phyloP scores from a whole-genome alignment of 53 echinoderm and acorn worm species.

The Apostichopus leukothele region DNA sequence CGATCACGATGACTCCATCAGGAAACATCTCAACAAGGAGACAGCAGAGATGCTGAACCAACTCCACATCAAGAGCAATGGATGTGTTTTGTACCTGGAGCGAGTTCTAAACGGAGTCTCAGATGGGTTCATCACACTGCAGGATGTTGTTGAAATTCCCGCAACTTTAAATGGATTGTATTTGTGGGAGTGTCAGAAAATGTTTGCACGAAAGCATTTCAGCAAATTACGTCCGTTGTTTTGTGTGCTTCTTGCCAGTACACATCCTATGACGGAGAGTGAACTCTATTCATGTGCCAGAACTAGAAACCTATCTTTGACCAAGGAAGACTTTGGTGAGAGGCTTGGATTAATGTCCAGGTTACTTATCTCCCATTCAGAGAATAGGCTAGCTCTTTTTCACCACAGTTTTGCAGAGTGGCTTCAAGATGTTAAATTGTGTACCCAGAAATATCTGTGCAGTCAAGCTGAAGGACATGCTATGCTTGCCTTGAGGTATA shows the following conservation, averaged over 20 bases:
- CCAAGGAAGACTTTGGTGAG: constrained; percentile 75
- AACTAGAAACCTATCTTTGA: constrained; percentile 85
- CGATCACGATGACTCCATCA: constrained; percentile 90
- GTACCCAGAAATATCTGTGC: constrained; percentile 96
- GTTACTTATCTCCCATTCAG: constrained; percentile 72
- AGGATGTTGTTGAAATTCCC: constrained; percentile 92
- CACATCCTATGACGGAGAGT: constrained; percentile 80
- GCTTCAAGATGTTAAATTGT: constrained; percentile 97
- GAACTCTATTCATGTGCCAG: constrained; percentile 90
- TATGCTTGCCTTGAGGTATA: constrained; percentile 93
- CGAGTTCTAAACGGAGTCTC: constrained; percentile 96
- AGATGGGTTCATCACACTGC: constrained; percentile 85
- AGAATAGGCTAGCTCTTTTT: constrained; percentile 77
- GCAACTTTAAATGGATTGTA: constrained; percentile 98
- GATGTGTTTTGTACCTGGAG: constrained; percentile 97
- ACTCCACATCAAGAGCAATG: constrained; percentile 97
- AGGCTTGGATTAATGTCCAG: constrained; percentile 76
- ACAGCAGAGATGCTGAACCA: constrained; percentile 99
- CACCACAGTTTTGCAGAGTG: constrained; percentile 98
- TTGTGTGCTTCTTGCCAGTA: constrained; percentile 85
- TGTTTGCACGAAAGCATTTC: constrained; percentile 89
- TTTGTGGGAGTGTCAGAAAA: constrained; percentile 90
- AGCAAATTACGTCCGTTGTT: constrained; percentile 81
- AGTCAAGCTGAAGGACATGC: constrained; percentile 91
- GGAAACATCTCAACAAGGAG: constrained; percentile 90